Percentiles rank a stretch among this genome's conserved stretches.
Evolutionary conservation across 1,140 invertebrate species (phyloP).

Genomic region (Dreissena rostriformis): DNA sequence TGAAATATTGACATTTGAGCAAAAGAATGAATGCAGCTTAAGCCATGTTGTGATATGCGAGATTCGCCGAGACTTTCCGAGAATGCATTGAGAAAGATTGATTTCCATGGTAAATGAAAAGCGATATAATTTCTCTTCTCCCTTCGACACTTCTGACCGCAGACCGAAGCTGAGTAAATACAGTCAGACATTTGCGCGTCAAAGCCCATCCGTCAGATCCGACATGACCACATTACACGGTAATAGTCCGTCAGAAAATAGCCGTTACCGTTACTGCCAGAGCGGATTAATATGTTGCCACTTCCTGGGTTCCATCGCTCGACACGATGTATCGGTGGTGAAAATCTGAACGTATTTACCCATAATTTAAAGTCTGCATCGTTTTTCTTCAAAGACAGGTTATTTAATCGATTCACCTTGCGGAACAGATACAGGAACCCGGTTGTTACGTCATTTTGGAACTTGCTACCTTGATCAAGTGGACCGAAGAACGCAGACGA

Average conservation of each 20-base stretch:
- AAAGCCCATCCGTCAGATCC: conserved; percentile 13
- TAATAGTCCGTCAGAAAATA: conserved; percentile 19
- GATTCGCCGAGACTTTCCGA: no score
- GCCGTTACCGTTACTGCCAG: conserved; percentile 5
- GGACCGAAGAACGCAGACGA: no score
- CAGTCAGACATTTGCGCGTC: conserved; percentile 26
- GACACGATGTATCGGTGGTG: no score
- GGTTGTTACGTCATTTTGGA: not conserved
- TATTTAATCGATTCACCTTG: conserved; percentile 27
- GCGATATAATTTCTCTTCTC: not conserved
- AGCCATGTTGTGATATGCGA: no score
- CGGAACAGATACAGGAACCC: not conserved
- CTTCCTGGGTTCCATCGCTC: not conserved
- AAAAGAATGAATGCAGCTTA: no score
- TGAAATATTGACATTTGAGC: no score
- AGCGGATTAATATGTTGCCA: conserved; percentile 14
- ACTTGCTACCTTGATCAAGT: no score
- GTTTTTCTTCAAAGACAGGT: conserved; percentile 7
- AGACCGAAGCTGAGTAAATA: conserved; percentile 40
- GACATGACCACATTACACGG: no score
- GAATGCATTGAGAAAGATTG: no score
- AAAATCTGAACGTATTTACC: no score
- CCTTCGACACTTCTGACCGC: conserved; percentile 21
- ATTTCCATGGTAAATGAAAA: not conserved
- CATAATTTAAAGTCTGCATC: not conserved